Percentiles rank a stretch among this genome's conserved stretches.
Conservation (phyloP, 2,113 vertebrate genomes). For the Spea multiplicata region DNA sequence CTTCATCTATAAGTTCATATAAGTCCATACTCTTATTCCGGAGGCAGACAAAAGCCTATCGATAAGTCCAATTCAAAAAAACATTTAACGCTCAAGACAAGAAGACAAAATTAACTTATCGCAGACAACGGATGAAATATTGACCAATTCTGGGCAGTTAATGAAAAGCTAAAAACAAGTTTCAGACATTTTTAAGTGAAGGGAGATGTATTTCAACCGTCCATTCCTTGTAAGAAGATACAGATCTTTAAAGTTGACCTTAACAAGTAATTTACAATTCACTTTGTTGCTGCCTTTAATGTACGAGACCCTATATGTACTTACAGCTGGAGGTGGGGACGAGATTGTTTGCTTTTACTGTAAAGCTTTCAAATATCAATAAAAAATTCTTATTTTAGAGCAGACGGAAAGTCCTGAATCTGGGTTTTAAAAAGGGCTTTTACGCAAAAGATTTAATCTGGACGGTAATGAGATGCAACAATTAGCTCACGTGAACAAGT, state of each 20-base stretch:
- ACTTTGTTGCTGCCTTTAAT: not conserved
- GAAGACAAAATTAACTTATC: not conserved
- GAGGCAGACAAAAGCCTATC: no score
- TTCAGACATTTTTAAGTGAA: not conserved
- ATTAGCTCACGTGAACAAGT: not conserved
- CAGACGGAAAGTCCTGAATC: not conserved
- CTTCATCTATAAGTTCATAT: no score
- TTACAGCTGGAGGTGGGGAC: not conserved
- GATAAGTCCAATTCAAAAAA: no score
- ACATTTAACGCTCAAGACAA: no score
- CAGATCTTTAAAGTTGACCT: slow-evolving; percentile 6
- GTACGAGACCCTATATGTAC: not conserved
- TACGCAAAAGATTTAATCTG: not conserved
- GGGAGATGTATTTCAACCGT: slow-evolving; percentile 16
- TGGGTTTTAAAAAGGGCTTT: not conserved
- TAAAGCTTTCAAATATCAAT: not conserved
- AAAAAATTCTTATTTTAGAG: not conserved
- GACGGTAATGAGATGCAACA: slow-evolving; percentile 3
- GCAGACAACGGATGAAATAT: not conserved
- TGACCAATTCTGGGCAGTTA: slow-evolving; percentile 4
- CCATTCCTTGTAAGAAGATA: slow-evolving; percentile 27
- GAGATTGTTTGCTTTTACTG: not conserved
- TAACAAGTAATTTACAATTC: not conserved
- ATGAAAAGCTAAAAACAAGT: slow-evolving; percentile 17
- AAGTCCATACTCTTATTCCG: no score